Evolutionary conservation across 2,113 vertebrate genomes (phyloP).

Genomic region (Coptodon bakossiorum): DNA sequence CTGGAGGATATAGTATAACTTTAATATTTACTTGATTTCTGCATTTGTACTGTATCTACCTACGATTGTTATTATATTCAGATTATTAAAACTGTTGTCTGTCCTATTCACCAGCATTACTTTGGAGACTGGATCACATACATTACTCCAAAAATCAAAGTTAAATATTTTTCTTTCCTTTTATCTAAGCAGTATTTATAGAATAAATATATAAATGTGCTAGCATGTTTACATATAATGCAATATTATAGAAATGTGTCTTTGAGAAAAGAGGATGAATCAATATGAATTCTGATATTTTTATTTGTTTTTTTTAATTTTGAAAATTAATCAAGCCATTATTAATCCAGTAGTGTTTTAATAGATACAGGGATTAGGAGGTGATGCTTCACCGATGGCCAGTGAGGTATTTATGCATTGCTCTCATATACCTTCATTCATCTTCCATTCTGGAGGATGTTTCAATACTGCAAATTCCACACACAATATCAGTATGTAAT

Average conservation of each 20-base stretch:
- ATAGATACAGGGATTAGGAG: neutral
- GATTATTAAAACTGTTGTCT: neutral
- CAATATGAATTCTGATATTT: neutral
- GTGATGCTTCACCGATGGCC: neutral
- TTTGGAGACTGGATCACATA: neutral
- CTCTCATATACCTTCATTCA: fast-evolving
- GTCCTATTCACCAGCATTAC: neutral
- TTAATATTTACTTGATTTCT: neutral
- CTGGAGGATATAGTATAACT: neutral
- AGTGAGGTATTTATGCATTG: neutral
- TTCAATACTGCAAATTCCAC: neutral
- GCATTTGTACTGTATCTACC: neutral
- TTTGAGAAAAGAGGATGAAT: neutral
- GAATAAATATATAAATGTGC: neutral
- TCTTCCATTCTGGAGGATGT: neutral
- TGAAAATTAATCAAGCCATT: neutral
- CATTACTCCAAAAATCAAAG: neutral
- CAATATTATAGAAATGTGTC: neutral
- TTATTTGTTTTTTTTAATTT: neutral
- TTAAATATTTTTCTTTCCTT: neutral
- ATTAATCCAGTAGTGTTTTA: neutral
- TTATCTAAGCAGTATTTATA: fast-evolving
- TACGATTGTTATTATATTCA: neutral
- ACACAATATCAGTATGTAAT: neutral
- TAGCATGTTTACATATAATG: neutral